These are phyloP conservation scores for Notamacropus eugenii DNA, from an alignment of 2,797 vertebrate species.

Conservation along the genomic window DNA sequence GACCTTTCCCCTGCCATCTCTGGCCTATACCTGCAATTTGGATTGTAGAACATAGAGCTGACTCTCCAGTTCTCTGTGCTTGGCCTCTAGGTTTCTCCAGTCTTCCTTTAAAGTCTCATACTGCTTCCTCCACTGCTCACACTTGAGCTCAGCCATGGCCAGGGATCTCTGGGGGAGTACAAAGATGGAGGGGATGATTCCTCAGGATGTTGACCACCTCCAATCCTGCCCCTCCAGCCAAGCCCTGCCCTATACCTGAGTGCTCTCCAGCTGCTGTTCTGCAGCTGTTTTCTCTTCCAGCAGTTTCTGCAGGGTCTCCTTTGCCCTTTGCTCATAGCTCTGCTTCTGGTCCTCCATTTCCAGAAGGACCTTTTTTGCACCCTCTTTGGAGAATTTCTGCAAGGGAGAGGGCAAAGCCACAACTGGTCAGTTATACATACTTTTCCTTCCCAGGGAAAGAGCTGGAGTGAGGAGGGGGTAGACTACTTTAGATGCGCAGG, in stretches of 20 bases:
- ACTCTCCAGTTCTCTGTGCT: constrained; percentile 84
- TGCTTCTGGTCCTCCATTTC: constrained; percentile 95
- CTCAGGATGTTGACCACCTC: too few species aligned
- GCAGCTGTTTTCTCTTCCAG: constrained; percentile 90
- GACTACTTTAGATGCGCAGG: not conserved
- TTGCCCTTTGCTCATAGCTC: constrained; percentile 91
- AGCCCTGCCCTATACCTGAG: constrained; percentile 86
- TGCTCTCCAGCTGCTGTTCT: constrained; percentile 87
- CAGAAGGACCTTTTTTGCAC: constrained; percentile 89
- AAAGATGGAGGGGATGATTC: not conserved
- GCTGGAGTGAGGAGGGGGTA: not conserved
- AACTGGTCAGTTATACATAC: not conserved
- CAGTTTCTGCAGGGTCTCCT: constrained; percentile 91
- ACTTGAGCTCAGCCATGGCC: constrained; percentile 84
- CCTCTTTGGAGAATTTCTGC: constrained; percentile 88
- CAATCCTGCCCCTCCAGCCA: not conserved
- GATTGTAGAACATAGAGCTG: constrained; percentile 87
- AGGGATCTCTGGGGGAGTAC: constrained; percentile 87
- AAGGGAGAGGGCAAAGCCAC: constrained; percentile 2
- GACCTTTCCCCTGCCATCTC: not conserved
- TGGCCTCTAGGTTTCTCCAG: constrained; percentile 81
- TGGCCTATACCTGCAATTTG: constrained; percentile 89
- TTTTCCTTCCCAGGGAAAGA: not conserved
- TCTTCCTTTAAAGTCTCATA: constrained; percentile 86
- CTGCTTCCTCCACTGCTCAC: constrained; percentile 88